Evolutionary conservation across 2,888 invertebrate species (phyloP).

Genomic region (Acholoe squamosa): DNA sequence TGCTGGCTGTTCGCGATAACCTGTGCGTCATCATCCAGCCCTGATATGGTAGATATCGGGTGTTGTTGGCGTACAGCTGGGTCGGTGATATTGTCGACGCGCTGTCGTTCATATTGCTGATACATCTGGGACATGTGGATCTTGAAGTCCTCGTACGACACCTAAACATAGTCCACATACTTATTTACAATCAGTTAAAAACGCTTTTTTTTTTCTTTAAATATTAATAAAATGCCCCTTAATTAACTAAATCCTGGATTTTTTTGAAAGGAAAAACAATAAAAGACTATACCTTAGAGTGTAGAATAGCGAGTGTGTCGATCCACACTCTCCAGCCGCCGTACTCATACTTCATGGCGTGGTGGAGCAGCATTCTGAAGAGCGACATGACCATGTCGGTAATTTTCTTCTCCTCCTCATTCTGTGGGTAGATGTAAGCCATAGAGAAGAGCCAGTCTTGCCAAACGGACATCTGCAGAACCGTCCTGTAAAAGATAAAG

Average conservation of each 20-base stretch:
- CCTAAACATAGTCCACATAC: conserved; percentile 85
- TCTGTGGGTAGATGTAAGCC: conserved; percentile 98
- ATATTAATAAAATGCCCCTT: not conserved
- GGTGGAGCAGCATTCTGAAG: conserved; percentile 98
- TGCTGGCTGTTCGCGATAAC: conserved; percentile 62
- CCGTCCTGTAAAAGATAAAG: conserved; percentile 86
- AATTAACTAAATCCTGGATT: no score
- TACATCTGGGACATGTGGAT: conserved; percentile 97
- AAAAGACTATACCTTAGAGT: conserved; percentile 91
- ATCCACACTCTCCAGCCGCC: conserved; percentile 99
- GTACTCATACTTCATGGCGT: conserved; percentile 99
- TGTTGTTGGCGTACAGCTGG: conserved; percentile 95
- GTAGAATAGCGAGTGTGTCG: conserved; percentile 98
- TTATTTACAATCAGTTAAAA: conserved; percentile 62
- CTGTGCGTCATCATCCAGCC: conserved; percentile 82
- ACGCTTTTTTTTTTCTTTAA: not conserved
- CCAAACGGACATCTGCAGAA: conserved; percentile 99
- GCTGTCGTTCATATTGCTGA: conserved; percentile 91
- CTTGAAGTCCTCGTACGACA: conserved; percentile 98
- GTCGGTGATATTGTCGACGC: conserved; percentile 97
- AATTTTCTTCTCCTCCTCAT: conserved; percentile 96
- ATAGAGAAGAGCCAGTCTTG: conserved; percentile 97
- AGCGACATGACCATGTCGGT: conserved; percentile 99
- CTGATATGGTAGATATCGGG: conserved; percentile 97
- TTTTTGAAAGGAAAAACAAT: no score